phyloP scores from a whole-genome alignment of 1,140 invertebrate genomes.

The Drosophila burlai region DNA sequence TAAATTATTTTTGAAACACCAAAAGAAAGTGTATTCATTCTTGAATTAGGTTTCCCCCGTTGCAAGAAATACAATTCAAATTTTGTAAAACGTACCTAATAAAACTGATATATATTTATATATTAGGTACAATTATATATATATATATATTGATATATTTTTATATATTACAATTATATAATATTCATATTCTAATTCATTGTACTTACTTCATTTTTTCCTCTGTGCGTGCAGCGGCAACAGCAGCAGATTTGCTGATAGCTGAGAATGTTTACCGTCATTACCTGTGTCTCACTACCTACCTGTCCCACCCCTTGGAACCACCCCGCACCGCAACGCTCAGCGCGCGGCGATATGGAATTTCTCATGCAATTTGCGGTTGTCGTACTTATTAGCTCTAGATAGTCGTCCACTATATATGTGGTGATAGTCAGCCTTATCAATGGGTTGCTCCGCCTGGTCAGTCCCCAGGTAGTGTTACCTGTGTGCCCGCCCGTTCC shows the following conservation, averaged over 20 bases:
- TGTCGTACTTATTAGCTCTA: constrained; percentile 67
- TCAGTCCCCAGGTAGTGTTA: constrained; percentile 63
- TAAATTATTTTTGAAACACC: no score
- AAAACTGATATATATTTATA: no score
- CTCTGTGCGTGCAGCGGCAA: constrained; percentile 24
- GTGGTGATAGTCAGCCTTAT: constrained; percentile 40
- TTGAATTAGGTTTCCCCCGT: no score
- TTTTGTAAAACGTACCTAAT: background rate
- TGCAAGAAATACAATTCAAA: background rate
- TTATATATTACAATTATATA: background rate
- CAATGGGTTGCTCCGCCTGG: constrained; percentile 50
- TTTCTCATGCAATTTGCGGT: constrained; percentile 69
- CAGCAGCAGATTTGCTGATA: constrained; percentile 32
- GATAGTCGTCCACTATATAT: constrained; percentile 40
- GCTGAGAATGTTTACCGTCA: constrained; percentile 35
- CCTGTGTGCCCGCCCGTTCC: constrained; percentile 2
- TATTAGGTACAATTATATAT: background rate
- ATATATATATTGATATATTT: no score
- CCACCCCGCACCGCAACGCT: background rate
- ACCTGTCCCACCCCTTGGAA: background rate
- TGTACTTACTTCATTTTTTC: background rate
- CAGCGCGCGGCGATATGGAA: constrained; percentile 15
- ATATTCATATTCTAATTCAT: background rate
- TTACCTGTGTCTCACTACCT: constrained; percentile 43
- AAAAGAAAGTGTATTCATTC: no score